These are phyloP conservation scores for Listronotus bonariensis DNA, from an alignment of 1,140 invertebrate species.

Conservation along the genomic window DNA sequence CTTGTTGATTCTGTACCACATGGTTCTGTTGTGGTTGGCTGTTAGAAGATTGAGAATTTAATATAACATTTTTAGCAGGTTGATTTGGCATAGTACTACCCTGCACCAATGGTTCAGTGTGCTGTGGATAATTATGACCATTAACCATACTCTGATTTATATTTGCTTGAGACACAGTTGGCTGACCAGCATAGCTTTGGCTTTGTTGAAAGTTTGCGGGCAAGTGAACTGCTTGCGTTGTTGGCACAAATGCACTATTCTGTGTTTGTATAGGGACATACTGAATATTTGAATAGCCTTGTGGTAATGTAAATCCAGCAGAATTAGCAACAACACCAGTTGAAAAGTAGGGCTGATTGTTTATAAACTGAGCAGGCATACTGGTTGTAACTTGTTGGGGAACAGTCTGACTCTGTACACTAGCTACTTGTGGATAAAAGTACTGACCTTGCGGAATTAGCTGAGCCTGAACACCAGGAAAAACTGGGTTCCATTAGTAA, in stretches of 20 bases:
- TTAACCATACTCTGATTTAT: slow-evolving; percentile 49
- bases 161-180: slow-evolving; percentile 42
- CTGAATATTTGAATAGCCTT: slow-evolving; percentile 51
- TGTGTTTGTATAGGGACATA: slow-evolving; percentile 51
- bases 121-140: slow-evolving; percentile 48
- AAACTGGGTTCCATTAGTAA: slow-evolving; percentile 48
- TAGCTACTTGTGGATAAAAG: slow-evolving; percentile 49
- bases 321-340: slow-evolving; percentile 45
- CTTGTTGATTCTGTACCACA: slow-evolving; percentile 37
- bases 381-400: slow-evolving; percentile 42
- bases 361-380: slow-evolving; percentile 51
- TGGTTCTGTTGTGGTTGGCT: slow-evolving; percentile 42
- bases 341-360: slow-evolving; percentile 49
- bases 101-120: slow-evolving; percentile 37
- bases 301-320: slow-evolving; percentile 43
- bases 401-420: slow-evolving; percentile 45
- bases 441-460: slow-evolving; percentile 52
- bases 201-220: slow-evolving; percentile 52
- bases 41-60: slow-evolving; percentile 44
- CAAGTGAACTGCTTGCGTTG: slow-evolving; percentile 47
- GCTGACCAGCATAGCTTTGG: slow-evolving; percentile 50
- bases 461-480: slow-evolving; percentile 48
- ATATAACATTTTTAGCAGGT: slow-evolving; percentile 50
- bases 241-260: slow-evolving; percentile 53
- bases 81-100: slow-evolving; percentile 45